Percentiles rank a stretch among this genome's conserved stretches.
phyloP scores from a whole-genome alignment of 1,140 invertebrate species.

The Drosophila willistoni region DNA sequence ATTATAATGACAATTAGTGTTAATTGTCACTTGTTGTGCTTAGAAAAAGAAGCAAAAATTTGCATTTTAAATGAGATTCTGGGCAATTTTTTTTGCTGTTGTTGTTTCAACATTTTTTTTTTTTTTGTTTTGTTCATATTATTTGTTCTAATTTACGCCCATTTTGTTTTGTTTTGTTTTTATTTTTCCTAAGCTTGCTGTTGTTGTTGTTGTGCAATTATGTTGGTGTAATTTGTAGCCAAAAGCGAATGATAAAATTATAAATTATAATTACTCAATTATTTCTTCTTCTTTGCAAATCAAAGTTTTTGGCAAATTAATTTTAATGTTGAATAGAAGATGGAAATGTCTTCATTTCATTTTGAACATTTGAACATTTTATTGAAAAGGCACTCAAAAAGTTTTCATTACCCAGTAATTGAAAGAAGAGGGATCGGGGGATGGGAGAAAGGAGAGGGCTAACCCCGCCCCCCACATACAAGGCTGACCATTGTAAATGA shows the following conservation, averaged over 20 bases:
- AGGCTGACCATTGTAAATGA: too few species aligned
- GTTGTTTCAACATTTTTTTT: slow-evolving; percentile 16
- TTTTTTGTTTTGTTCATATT: slow-evolving; percentile 21
- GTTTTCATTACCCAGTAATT: slow-evolving; percentile 27
- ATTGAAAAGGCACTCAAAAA: slow-evolving; percentile 57
- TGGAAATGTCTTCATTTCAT: slow-evolving; percentile 15
- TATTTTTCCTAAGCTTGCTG: background rate
- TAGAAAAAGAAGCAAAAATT: slow-evolving; percentile 65
- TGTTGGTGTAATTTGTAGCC: slow-evolving; percentile 44
- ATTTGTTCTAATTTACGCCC: slow-evolving; percentile 33
- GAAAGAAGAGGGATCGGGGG: too few species aligned
- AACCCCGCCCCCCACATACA: too few species aligned
- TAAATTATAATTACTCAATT: slow-evolving; percentile 77
- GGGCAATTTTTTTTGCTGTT: slow-evolving; percentile 45
- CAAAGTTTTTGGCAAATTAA: slow-evolving; percentile 51
- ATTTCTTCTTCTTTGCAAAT: slow-evolving; percentile 65
- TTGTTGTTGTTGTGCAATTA: slow-evolving; percentile 34
- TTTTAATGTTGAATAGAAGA: slow-evolving; percentile 30
- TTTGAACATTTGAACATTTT: slow-evolving; percentile 34
- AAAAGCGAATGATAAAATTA: slow-evolving; percentile 68
- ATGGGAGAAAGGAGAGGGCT: too few species aligned
- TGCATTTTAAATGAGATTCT: slow-evolving; percentile 73
- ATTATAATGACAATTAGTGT: slow-evolving; percentile 81
- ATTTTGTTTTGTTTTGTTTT: slow-evolving; percentile 8
- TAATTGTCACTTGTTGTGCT: slow-evolving; percentile 76